Base-by-base conservation (phyloP, 2,797 vertebrate genomes). In the Tarsius wallacei region DNA sequence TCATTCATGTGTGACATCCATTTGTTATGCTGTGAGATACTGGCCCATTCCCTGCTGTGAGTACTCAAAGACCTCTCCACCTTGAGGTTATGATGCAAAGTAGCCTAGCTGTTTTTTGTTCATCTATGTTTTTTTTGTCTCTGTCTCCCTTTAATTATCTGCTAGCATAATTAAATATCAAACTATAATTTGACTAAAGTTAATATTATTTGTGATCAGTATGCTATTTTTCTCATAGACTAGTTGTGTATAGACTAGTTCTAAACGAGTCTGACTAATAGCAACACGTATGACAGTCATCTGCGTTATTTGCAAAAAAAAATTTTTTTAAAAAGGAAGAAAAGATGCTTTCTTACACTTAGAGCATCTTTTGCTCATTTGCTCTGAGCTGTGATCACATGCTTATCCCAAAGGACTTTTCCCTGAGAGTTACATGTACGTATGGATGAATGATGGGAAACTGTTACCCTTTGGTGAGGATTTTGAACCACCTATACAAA, bases 11-110 rank as follows among this genome's bases (percentile, higher is more conserved):
- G 76, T 93, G 70, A 87, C 64, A 84, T 51, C 22, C 22, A 70
- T 96, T 97, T 97, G 88, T 93, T 97, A 93, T 24, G 0, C 87
- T 87, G 0, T 0, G 14, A 74, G 47, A 63, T 77, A 63, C 22
- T 80, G 28, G 8, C n/a, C 3, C 76, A 47, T 74, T 70, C 26
- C 55, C 36, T 97, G 17, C 55, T 0, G 0, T 96, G 49, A 87
- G 19, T 0, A 0, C 53, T 84, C 68, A 87, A 26, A 1, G 9
- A 88, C 49, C 36, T 96, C 59, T 94, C 31, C 33, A 93, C 36
- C 14, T 76, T 97, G n/a, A 82, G 0, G 1, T n/a, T 81, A 31
- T 71, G 49, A 95, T 71, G 13, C 51, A 96, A 90, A 66, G 31
- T 81, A 90, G 33, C 7, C 78, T 95, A 81, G 33, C 26, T 95